These are phyloP conservation scores for Diacarnus erythraeanus DNA, from an alignment of 37 sponge, comb jelly and placozoan species.

Conservation along the genomic window DNA sequence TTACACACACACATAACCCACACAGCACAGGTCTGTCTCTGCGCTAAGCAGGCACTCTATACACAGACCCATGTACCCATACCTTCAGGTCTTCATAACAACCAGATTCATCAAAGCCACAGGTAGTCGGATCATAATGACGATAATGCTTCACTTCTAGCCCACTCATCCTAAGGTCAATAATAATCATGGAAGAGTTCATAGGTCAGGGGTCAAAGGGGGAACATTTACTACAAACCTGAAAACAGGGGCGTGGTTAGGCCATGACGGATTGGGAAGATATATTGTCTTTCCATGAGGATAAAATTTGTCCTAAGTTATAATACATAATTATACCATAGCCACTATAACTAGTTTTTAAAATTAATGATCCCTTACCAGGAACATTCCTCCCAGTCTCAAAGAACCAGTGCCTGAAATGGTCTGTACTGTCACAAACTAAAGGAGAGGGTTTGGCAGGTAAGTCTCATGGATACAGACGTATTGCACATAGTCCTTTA, in stretches of 20 bases:
- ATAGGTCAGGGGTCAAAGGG: neutral
- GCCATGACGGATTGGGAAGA: slow-evolving; percentile 90
- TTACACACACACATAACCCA: too few species aligned
- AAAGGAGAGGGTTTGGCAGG: slow-evolving; percentile 45
- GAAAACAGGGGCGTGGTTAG: slow-evolving; percentile 91
- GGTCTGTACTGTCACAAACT: slow-evolving; percentile 74
- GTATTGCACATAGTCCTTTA: too few species aligned
- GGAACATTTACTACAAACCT: slow-evolving; percentile 35
- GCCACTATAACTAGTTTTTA: neutral
- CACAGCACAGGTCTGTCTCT: too few species aligned
- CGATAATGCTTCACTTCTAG: slow-evolving; percentile 76
- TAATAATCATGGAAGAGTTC: neutral
- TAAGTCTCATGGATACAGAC: slow-evolving; percentile 67
- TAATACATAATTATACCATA: neutral
- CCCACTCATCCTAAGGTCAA: slow-evolving; percentile 53
- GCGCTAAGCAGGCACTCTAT: too few species aligned
- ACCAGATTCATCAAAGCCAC: slow-evolving; percentile 73
- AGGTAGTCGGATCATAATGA: slow-evolving; percentile 79
- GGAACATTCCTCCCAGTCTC: slow-evolving; percentile 75
- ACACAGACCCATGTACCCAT: neutral
- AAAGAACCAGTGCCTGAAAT: slow-evolving; percentile 94
- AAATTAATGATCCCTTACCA: slow-evolving; percentile 49
- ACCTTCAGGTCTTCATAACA: slow-evolving; percentile 72
- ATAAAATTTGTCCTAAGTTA: slow-evolving; percentile 62
- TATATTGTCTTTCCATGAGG: slow-evolving; percentile 81